These are phyloP conservation scores for Otolemur garnettii DNA, from an alignment of 2,113 vertebrate genomes.

Conservation along the genomic window DNA sequence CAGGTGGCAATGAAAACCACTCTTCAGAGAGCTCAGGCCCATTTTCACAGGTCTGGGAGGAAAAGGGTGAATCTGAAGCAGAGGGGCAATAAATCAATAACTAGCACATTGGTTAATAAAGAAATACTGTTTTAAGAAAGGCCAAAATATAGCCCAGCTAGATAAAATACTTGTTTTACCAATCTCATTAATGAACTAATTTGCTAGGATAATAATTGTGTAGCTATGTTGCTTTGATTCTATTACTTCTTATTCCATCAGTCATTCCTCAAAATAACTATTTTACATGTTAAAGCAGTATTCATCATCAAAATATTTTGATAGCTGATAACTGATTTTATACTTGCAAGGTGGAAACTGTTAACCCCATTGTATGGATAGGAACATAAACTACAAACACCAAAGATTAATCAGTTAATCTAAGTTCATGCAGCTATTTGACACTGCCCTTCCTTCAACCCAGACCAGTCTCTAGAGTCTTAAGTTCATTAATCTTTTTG, in stretches of 20 bases:
- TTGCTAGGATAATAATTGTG: background rate
- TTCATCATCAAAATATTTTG: background rate
- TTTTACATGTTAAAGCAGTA: background rate
- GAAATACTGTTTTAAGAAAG: conserved; percentile 37
- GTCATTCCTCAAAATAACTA: conserved; percentile 15
- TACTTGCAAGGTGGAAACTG: background rate
- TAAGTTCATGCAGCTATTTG: background rate
- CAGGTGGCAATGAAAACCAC: background rate
- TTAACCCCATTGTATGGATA: background rate
- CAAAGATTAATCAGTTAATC: background rate
- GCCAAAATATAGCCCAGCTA: background rate
- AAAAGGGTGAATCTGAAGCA: background rate
- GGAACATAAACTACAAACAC: conserved; percentile 49
- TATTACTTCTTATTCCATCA: background rate
- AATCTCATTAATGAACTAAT: conserved; percentile 32
- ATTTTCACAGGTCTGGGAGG: conserved; percentile 2
- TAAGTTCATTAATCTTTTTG: conserved; percentile 9
- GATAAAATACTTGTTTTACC: background rate
- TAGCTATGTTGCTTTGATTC: background rate
- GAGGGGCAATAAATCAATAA: conserved; percentile 33
- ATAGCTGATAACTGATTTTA: conserved; percentile 39
- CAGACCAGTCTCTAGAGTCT: background rate
- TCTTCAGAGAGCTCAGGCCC: background rate
- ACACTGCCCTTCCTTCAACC: background rate
- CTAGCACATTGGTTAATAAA: conserved; percentile 3